These are phyloP conservation scores for Nemurella pictetii DNA, from an alignment of 2,888 invertebrate species.

Conservation along the genomic window DNA sequence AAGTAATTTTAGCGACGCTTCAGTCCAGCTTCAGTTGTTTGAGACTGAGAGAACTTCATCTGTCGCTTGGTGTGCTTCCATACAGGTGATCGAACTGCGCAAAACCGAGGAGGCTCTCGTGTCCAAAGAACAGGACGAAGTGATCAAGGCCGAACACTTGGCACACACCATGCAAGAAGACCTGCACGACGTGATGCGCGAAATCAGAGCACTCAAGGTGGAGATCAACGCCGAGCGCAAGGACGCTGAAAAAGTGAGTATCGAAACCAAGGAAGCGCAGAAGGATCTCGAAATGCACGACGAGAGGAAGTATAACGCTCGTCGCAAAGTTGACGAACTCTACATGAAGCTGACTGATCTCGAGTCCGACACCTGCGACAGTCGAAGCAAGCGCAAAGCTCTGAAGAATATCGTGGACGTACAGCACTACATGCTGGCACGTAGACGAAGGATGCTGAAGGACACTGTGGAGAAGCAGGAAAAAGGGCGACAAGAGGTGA, in stretches of 20 bases:
- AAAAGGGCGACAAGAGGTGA: neutral
- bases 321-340: neutral
- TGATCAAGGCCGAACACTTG: neutral
- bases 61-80: neutral
- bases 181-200: neutral
- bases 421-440: neutral
- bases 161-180: neutral
- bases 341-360: neutral
- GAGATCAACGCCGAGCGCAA: neutral
- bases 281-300: neutral
- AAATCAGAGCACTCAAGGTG: neutral
- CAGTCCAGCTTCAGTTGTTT: too few species aligned
- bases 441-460: neutral
- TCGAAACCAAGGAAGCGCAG: conserved; percentile 12
- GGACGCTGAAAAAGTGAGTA: neutral
- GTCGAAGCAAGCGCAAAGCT: neutral
- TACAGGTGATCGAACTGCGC: neutral
- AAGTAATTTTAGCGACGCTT: too few species aligned
- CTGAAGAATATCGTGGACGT: neutral
- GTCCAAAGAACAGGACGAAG: neutral
- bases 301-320: conserved; percentile 1
- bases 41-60: too few species aligned
- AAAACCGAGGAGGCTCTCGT: neutral
- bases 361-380: conserved; percentile 3
- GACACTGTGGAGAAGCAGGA: too few species aligned